Evolutionary conservation across 2,797 vertebrate species (phyloP).

Genomic region (Sardinella longiceps): DNA sequence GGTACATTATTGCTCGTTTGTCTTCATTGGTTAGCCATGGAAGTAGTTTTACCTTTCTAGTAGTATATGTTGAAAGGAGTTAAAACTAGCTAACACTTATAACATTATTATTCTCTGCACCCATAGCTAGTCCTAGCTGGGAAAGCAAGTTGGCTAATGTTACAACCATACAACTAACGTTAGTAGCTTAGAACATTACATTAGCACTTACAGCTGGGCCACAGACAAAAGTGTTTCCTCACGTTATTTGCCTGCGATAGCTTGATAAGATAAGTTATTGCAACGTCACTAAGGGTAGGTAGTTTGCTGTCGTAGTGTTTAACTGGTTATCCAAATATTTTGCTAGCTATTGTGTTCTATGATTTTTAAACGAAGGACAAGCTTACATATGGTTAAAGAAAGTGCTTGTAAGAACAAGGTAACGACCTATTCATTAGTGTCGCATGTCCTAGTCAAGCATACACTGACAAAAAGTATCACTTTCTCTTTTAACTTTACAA

Average conservation of each 20-base stretch:
- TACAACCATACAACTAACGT: neutral
- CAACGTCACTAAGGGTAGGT: neutral
- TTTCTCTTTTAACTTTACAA: neutral
- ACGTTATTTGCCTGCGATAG: neutral
- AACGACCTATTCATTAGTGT: neutral
- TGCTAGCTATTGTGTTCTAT: neutral
- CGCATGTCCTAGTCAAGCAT: too few species aligned
- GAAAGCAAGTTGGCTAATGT: neutral
- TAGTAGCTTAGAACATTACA: neutral
- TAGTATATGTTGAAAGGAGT: neutral
- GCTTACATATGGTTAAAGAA: neutral
- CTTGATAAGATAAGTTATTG: neutral
- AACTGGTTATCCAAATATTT: neutral
- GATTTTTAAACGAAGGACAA: neutral
- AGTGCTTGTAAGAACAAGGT: neutral
- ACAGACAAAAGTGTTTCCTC: neutral
- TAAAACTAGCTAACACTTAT: neutral
- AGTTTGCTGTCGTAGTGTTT: neutral
- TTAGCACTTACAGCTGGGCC: neutral
- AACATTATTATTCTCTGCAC: neutral
- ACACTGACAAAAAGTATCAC: too few species aligned
- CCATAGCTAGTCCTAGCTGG: conserved; percentile 6
- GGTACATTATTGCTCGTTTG: too few species aligned
- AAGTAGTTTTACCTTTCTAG: neutral
- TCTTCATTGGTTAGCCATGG: neutral